Evolutionary conservation across 2,797 vertebrate genomes (phyloP).

Genomic region (Macropus fuliginosus): DNA sequence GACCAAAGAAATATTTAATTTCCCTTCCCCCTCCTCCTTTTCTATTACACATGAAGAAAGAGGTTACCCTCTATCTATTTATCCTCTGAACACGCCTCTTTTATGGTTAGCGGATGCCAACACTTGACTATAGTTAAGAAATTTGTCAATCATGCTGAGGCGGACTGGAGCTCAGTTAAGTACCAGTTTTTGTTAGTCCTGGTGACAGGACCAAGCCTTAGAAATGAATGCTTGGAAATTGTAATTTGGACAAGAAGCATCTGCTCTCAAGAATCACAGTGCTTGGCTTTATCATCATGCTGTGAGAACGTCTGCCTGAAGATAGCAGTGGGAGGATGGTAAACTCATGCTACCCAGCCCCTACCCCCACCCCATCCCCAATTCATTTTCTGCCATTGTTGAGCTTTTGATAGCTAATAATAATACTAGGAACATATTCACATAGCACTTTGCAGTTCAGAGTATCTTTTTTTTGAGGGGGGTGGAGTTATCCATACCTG

Average conservation of each 20-base stretch:
- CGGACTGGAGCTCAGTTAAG: constrained; percentile 32
- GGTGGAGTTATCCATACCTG: background rate
- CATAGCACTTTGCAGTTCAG: background rate
- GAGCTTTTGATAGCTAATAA: background rate
- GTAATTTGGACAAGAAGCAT: constrained; percentile 11
- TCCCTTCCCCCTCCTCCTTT: constrained; percentile 67
- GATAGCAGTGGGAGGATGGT: background rate
- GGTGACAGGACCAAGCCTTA: constrained; percentile 53
- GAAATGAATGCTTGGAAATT: constrained; percentile 19
- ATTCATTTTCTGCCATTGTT: background rate
- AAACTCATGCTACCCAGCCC: background rate
- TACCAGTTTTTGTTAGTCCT: constrained; percentile 26
- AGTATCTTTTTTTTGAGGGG: background rate
- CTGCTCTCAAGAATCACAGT: background rate
- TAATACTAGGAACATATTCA: background rate
- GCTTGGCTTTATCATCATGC: background rate
- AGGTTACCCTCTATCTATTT: constrained; percentile 26
- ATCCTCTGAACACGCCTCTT: constrained; percentile 65
- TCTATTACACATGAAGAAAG: background rate
- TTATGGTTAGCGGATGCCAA: constrained; percentile 38
- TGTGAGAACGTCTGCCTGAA: background rate
- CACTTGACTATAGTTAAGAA: constrained; percentile 62
- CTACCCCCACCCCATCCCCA: background rate
- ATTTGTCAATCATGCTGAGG: constrained; percentile 36
- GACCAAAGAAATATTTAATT: constrained; percentile 78